phyloP scores from a whole-genome alignment of 2,797 vertebrate species.

The Anas bernieri region DNA sequence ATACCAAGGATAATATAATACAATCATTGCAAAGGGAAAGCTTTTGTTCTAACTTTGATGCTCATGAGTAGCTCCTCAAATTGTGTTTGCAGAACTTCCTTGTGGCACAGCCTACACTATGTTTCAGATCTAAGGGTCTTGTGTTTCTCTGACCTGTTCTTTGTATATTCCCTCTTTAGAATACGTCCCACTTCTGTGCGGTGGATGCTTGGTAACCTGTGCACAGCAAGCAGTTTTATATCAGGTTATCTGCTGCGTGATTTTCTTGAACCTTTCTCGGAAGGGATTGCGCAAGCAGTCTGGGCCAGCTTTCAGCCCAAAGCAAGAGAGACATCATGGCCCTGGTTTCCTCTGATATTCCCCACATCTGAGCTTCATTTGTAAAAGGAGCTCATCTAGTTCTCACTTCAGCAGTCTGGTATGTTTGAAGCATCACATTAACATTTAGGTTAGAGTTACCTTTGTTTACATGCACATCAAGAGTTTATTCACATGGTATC shows the following conservation, averaged over 20 bases:
- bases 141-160: background rate
- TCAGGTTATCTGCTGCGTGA: fast-evolving
- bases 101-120: background rate
- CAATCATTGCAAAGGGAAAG: background rate
- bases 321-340: background rate
- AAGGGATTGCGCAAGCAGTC: background rate
- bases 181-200: fast-evolving
- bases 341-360: background rate
- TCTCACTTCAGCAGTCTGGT: background rate
- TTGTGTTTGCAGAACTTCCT: background rate
- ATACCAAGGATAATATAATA: too few relatives aligned
- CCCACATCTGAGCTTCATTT: background rate
- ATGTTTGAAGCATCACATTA: background rate
- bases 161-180: background rate
- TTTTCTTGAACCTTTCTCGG: background rate
- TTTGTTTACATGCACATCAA: background rate
- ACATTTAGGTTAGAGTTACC: background rate
- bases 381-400: background rate
- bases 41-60: background rate
- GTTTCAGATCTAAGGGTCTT: background rate
- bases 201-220: background rate
- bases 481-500: background rate
- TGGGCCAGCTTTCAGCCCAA: background rate
- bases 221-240: background rate
- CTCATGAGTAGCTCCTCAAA: background rate